Evolutionary conservation across 64 coral and sea anemone species (phyloP), one percentile per base, ranked within the genome.

Genomic region (Cladopsammia gracilis): DNA sequence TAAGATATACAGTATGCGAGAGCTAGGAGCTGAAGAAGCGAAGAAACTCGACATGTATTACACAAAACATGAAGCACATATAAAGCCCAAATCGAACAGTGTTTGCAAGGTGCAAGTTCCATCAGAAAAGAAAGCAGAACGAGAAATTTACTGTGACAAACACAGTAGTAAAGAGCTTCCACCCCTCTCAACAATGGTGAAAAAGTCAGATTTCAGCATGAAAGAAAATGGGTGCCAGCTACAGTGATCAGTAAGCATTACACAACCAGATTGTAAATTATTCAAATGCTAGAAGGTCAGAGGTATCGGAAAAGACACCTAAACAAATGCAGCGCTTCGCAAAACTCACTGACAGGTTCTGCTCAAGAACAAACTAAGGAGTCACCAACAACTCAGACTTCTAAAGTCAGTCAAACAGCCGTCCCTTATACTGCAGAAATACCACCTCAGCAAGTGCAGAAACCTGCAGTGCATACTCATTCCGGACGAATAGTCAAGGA

Each of bases 41-140:
- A 34, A 34, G 34, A 34, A 34, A 34, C 34, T 34, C 34, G 34
- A 34, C 34, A 34, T 2, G 34, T 34, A 1, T 34, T 34, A 34
- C 34, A 34, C 34, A 2, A 34, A 34, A 34, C 2, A 34, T 2
- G 34, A 34, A 34, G 34, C 34, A 34, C 2, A 34, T 2, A 1
- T 34, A 2, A 34, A 34, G 34, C 34, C 34, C 34, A 34, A 34
- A 34, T 34, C 34, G 34, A 34, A 34, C 34, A 58, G 56, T 44
- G 20, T 88, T 88, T 25, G 49, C 86, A 46, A 73, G 86, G 54
- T 88, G 74, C 42, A 93, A 87, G 44, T 93, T 93, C 16, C 75
- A 79, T 43, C 23, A 44, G 45, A 88, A 71, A 82, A n/a, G n/a
- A n/a, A n/a, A n/a, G n/a, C n/a, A n/a, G n/a, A n/a, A n/a, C n/a